Base-by-base conservation (phyloP, 1,140 invertebrate genomes). In the Heliconius nattereri region DNA sequence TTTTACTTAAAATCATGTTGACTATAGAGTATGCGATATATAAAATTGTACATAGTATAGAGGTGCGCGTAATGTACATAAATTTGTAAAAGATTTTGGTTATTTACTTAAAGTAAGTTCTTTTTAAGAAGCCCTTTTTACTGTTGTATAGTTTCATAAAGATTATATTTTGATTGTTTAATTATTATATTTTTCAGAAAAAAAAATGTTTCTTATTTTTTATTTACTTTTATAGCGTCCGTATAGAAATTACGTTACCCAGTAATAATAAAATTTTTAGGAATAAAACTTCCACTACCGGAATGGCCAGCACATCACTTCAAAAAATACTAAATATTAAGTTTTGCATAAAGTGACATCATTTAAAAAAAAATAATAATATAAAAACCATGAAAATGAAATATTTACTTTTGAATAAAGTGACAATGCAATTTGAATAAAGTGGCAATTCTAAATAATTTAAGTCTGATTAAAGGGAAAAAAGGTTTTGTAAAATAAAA, bases 21-120 rank as follows among this genome's bases (percentile, higher is more conserved):
- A 79, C 54, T 73, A 73, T 73, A 49, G 49, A 71, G 45, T 79
- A 75, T 71, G 80, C 72, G 66, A 83, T 81, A 76, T 79, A 88
- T 97, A 97, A 49, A 98, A 96, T 78, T 98, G 82, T 96, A 96
- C 94, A 98, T 98, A 88, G 77, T 52, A 35, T 54, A 80, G 78
- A 81, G 79, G 86, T 73, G 81, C 81, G 81, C 76, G 79, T 81
- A 82, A 83, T 87, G 86, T 87, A 89, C 74, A 86, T 87, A 85
- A 75, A 80, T 87, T 89, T 87, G 73, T 81, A 87, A 76, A 85
- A 84, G 73, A 86, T 78, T 84, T 86, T 87, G 84, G 79, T 88
- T 88, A 86, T 88, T 83, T 85, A 87, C 83, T 80, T 86, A 87
- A 81, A 81, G 83, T 87, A 84, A 86, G 84, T 86, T 87, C 80